Percentiles rank a stretch among this genome's conserved stretches.
Evolutionary conservation across 2,113 vertebrate species (phyloP).

Genomic region (Rafetus swinhoei): DNA sequence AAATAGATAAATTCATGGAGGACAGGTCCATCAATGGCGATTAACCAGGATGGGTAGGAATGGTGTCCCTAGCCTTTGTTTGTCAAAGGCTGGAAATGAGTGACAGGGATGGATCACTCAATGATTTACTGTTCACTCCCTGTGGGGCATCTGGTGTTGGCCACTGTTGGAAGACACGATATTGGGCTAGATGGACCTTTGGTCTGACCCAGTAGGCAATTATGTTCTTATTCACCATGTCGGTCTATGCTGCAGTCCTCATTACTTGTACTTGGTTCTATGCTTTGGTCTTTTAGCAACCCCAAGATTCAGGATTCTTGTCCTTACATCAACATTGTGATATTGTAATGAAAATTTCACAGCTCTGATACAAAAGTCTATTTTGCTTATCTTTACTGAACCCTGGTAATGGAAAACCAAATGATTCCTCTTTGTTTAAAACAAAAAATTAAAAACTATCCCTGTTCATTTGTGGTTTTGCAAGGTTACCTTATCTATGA

Average conservation of each 20-base stretch:
- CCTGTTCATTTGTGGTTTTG: background rate
- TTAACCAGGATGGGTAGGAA: too few relatives aligned
- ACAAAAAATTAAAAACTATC: background rate
- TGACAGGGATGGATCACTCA: too few relatives aligned
- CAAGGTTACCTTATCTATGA: background rate
- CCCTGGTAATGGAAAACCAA: background rate
- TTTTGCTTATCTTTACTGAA: background rate
- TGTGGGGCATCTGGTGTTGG: too few relatives aligned
- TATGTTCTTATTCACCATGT: background rate
- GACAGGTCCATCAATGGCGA: too few relatives aligned
- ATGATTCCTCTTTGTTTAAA: background rate
- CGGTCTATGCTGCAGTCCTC: background rate
- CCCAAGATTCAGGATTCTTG: background rate
- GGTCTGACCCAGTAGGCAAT: too few relatives aligned
- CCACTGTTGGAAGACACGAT: too few relatives aligned
- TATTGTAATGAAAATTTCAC: background rate
- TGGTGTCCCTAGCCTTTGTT: too few relatives aligned
- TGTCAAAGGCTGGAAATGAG: too few relatives aligned
- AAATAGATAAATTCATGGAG: too few relatives aligned
- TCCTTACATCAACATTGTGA: too few relatives aligned
- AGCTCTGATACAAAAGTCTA: background rate
- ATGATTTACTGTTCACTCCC: too few relatives aligned
- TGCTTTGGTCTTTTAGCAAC: background rate
- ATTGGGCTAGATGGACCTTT: too few relatives aligned
- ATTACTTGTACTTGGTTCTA: background rate